Base-by-base conservation (phyloP, 2,888 invertebrate genomes). In the Dioctria linearis region DNA sequence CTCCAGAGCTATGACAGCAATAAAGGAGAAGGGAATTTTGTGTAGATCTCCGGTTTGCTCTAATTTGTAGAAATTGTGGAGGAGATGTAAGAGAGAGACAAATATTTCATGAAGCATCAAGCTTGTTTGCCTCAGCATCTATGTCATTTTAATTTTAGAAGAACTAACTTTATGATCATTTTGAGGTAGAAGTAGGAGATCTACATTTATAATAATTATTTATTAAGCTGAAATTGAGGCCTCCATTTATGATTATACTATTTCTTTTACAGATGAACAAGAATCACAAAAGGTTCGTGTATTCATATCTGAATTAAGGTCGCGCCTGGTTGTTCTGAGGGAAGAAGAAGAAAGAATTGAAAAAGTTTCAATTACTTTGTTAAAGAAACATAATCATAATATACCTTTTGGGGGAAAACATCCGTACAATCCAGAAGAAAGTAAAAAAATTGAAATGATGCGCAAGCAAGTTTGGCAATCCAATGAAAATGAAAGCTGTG, bases 381-480 rank as follows among this genome's bases (percentile, higher is more conserved):
- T 76, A 9, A 76, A 76, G 4, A 76, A 76, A 49, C 51, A 63
- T 11, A 63, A 63, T 46, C n/a, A 9, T 2, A 46, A 46, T 6
- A n/a, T 40, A n/a, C 42, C 73, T 59, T 73, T 54, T 42, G 8
- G 5, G 4, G 42, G 3, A 5, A 63, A 49, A 49, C 4, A n/a
- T n/a, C 25, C 5, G 9, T 4, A n/a, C 3, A 8, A 37, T n/a
- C 37, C 76, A 63, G 63, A 46, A 37, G 49, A 76, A 13, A 6
- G 5, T 39, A 13, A 2, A 63, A 76, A 63, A 63, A 63, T 76
- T 2, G 25, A 63, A 37, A 9, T 63, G 5, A 25, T 76, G 25
- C 76, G 76, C n/a, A 76, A 76, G 54, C 37, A 69, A 80, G 76
- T 59, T 9, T 81, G 61, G 81, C 49, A 76, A 11, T 57, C 57